Conservation (phyloP, 2,797 vertebrate species). For the Coendou prehensilis region DNA sequence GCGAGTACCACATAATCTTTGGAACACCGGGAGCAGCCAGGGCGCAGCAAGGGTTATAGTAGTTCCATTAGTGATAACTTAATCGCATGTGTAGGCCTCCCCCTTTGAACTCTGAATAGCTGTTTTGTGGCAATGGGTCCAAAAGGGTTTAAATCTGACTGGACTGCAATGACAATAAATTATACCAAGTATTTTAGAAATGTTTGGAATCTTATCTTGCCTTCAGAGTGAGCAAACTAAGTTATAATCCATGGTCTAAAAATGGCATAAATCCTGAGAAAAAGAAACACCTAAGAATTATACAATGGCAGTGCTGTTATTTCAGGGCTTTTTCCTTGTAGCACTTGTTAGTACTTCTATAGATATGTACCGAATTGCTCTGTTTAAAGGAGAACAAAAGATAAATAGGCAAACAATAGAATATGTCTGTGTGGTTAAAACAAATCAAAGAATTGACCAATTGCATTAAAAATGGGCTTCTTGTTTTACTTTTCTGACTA, state of each 20-base stretch:
- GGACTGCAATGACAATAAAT: conserved; percentile 90
- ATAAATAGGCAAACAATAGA: background rate
- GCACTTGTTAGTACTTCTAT: background rate
- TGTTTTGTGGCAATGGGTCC: conserved; percentile 87
- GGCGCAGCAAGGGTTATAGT: conserved; percentile 83
- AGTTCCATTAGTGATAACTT: conserved; percentile 88
- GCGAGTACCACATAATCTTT: conserved; percentile 76
- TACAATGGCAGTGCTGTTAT: background rate
- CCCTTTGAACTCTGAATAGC: conserved; percentile 90
- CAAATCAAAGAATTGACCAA: background rate
- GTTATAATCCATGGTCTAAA: conserved; percentile 79
- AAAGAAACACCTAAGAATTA: conserved; percentile 63
- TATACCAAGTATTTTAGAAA: conserved; percentile 90
- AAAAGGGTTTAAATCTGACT: conserved; percentile 90
- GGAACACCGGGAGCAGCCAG: conserved; percentile 81
- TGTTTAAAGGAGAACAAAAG: too few relatives aligned
- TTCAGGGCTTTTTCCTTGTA: background rate
- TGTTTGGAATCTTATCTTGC: conserved; percentile 91
- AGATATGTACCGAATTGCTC: background rate
- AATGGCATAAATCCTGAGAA: conserved; percentile 83
- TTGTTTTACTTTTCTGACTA: conserved; percentile 60
- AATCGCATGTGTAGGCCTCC: conserved; percentile 86
- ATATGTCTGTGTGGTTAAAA: background rate
- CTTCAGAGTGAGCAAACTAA: conserved; percentile 84
- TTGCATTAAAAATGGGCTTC: background rate